Percentiles rank a stretch among this genome's conserved stretches.
Conservation (phyloP, 2,888 invertebrate genomes). For the Drosophila yooni region DNA sequence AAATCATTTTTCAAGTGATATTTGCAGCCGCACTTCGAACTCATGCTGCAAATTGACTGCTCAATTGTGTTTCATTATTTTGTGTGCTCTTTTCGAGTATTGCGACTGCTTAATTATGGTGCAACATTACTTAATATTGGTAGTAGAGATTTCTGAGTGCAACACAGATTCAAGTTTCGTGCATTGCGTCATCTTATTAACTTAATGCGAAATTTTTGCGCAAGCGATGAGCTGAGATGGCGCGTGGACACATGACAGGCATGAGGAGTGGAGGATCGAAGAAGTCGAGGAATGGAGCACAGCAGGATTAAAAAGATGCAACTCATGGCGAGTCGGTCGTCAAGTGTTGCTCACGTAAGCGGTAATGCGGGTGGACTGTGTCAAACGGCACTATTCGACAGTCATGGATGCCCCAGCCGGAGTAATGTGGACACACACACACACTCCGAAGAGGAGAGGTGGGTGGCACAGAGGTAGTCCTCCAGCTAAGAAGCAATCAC, state of each 20-base stretch:
- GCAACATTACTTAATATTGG: not conserved
- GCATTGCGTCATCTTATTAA: conserved; percentile 7
- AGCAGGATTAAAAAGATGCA: conserved; percentile 56
- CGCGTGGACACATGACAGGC: not conserved
- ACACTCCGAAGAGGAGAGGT: conserved; percentile 1
- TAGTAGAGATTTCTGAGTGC: not conserved
- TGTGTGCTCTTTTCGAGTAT: not conserved
- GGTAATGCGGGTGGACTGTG: conserved; percentile 38
- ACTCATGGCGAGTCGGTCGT: conserved; percentile 62
- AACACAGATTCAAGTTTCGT: not conserved
- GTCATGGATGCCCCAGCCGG: conserved; percentile 54
- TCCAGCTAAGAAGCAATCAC: conserved; percentile 75
- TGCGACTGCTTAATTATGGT: not conserved
- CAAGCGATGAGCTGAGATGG: conserved; percentile 25
- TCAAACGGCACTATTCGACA: conserved; percentile 54
- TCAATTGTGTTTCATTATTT: not conserved
- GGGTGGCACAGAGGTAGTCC: conserved; percentile 23
- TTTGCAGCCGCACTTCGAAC: not conserved
- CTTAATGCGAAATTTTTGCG: not conserved
- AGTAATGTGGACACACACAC: conserved; percentile 26
- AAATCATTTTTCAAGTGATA: not conserved
- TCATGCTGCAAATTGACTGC: not conserved
- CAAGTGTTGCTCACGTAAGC: conserved; percentile 60
- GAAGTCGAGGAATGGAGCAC: not conserved
- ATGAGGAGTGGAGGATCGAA: not conserved